Evolutionary conservation across 2,888 invertebrate genomes (phyloP).

Genomic region (Lamellibrachia satsuma): DNA sequence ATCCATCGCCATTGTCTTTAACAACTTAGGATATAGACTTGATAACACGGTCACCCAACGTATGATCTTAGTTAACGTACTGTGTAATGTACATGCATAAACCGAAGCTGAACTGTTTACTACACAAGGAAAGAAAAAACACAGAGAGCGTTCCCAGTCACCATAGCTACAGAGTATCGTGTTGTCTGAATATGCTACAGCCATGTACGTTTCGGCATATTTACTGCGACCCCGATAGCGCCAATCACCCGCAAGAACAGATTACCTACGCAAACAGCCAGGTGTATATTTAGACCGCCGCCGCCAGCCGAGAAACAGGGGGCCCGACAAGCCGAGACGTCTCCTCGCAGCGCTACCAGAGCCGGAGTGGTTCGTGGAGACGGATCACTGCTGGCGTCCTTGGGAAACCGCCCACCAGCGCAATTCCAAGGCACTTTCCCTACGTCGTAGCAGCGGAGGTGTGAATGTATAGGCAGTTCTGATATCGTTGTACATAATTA

Average conservation of each 20-base stretch:
- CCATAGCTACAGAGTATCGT: neutral
- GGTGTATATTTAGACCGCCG: neutral
- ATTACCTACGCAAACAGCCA: constrained; percentile 7
- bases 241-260: constrained; percentile 11
- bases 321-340: neutral
- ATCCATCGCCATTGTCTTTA: no score
- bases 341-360: neutral
- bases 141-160: neutral
- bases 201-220: neutral
- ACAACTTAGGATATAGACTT: neutral
- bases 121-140: neutral
- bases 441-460: neutral
- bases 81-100: no score
- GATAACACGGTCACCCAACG: neutral
- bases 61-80: neutral
- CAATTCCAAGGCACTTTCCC: neutral
- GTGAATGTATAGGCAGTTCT: neutral
- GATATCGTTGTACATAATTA: no score
- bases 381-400: neutral
- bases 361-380: neutral
- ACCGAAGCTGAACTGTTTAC: no score
- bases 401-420: neutral
- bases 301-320: neutral
- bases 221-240: neutral
- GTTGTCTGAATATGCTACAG: neutral